These are phyloP conservation scores for Holacanthus passer DNA, from an alignment of 2,113 vertebrate species.

Conservation along the genomic window DNA sequence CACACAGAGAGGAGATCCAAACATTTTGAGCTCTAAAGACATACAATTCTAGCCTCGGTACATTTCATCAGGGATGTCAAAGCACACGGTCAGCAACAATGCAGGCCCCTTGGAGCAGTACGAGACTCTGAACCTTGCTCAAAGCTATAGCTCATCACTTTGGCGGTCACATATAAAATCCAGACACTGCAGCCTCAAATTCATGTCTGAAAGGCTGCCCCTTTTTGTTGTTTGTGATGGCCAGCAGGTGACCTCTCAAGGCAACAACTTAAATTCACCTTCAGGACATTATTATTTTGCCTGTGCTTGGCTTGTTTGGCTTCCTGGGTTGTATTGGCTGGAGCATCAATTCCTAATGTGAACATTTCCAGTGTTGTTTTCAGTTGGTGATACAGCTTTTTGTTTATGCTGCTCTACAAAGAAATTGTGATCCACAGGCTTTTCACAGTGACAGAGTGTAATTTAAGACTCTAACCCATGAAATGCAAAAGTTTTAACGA, in stretches of 20 bases:
- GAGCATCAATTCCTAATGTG: background rate
- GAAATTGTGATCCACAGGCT: background rate
- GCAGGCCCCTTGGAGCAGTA: background rate
- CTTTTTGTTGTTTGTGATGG: background rate
- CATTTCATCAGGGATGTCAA: background rate
- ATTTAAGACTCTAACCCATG: background rate
- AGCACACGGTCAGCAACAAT: conserved; percentile 1
- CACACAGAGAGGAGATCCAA: background rate
- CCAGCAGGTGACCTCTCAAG: background rate
- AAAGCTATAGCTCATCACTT: background rate
- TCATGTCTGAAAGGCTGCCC: background rate
- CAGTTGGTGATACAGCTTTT: background rate
- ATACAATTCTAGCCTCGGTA: background rate
- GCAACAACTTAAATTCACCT: background rate
- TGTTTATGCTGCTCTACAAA: background rate
- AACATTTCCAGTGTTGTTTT: background rate
- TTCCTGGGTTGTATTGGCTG: background rate
- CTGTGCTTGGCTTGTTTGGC: background rate
- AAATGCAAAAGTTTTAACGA: background rate
- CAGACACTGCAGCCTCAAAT: background rate
- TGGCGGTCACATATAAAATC: background rate
- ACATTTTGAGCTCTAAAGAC: background rate
- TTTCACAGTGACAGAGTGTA: background rate
- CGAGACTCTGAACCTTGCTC: no score
- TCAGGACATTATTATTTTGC: conserved; percentile 2